Conservation (phyloP, 2,888 invertebrate species). For the Limenitis camilla region DNA sequence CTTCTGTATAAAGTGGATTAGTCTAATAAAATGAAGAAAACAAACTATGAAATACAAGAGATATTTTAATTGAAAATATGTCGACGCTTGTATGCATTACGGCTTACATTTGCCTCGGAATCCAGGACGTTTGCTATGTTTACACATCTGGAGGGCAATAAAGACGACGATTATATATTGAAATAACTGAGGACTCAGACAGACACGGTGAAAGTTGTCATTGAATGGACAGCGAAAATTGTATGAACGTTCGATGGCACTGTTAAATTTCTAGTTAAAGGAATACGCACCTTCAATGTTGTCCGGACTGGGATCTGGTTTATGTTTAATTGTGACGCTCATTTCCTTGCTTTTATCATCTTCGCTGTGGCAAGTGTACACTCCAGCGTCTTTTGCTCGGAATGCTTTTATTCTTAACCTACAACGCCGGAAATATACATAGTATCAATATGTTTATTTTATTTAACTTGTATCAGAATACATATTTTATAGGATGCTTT, state of each 20-base stretch:
- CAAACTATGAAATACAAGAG: slow-evolving; percentile 15
- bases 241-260: neutral
- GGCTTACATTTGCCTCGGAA: slow-evolving; percentile 33
- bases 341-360: slow-evolving; percentile 41
- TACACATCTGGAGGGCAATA: slow-evolving; percentile 59
- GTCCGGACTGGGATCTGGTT: slow-evolving; percentile 32
- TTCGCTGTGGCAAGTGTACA: slow-evolving; percentile 60
- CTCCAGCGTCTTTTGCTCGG: slow-evolving; percentile 59
- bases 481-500: no score
- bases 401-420: slow-evolving; percentile 68
- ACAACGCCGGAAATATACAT: slow-evolving; percentile 19
- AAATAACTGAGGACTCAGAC: slow-evolving; percentile 36
- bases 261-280: slow-evolving; percentile 7
- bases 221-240: slow-evolving; percentile 7
- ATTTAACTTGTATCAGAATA: no score
- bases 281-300: slow-evolving; percentile 44
- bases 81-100: slow-evolving; percentile 34
- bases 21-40: neutral
- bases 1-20: no score
- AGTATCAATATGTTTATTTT: neutral
- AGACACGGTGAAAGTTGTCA: slow-evolving; percentile 10
- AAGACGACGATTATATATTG: slow-evolving; percentile 39
- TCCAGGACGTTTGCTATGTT: slow-evolving; percentile 40
- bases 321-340: slow-evolving; percentile 47
- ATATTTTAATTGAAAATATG: slow-evolving; percentile 31